Conservation (phyloP, 2,113 vertebrate species). For the Protobothrops flavoviridis region DNA sequence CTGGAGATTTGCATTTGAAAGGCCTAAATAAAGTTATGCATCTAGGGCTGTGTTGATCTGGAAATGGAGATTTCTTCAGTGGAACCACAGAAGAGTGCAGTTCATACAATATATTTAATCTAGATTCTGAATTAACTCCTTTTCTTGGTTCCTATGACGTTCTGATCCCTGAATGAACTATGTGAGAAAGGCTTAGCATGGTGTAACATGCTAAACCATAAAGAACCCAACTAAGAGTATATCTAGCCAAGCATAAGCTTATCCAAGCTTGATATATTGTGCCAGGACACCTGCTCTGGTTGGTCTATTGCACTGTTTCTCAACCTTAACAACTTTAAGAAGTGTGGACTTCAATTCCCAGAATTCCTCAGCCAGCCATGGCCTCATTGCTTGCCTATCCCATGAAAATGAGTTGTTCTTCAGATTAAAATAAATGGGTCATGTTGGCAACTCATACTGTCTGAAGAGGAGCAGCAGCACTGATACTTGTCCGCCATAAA, state of each 20-base stretch:
- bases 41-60: neutral
- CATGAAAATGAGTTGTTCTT: neutral
- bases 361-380: too few species aligned
- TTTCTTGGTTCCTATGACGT: neutral
- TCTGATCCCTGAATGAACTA: neutral
- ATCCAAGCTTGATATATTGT: neutral
- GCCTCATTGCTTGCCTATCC: neutral
- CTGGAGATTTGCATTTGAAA: neutral
- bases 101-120: neutral
- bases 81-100: neutral
- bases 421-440: neutral
- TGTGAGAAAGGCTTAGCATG: neutral
- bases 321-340: too few species aligned
- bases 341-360: too few species aligned
- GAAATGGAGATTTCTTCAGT: neutral
- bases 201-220: neutral
- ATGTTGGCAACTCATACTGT: neutral
- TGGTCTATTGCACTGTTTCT: neutral
- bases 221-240: neutral
- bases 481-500: neutral
- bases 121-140: neutral
- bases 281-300: neutral
- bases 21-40: neutral
- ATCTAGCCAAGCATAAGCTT: neutral
- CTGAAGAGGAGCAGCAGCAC: neutral